These are phyloP conservation scores for Ovis aries DNA, from an alignment of 2,113 vertebrate genomes.

Conservation along the genomic window ARS-UI_Ramb_v3.0 NC_056055.1:130036501-130037000, in stretches of 20 bases:
- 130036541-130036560: not conserved
- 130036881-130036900: not conserved
- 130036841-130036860: not conserved
- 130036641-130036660: not conserved
- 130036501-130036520: not conserved
- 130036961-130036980: not conserved
- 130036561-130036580: not conserved
- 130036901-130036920: not conserved
- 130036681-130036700: not conserved
- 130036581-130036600: not conserved
- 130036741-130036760: not conserved
- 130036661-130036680: not conserved
- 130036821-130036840: not conserved
- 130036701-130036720: not conserved
- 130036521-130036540: not conserved
- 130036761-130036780: rapidly evolving
- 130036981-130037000: not conserved
- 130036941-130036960: not conserved
- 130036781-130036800: not conserved
- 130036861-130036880: not conserved
- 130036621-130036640: not conserved
- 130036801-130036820: not conserved
- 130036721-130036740: not conserved
- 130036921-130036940: not conserved
- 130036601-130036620: not conserved